Evolutionary conservation across 2,888 invertebrate species (phyloP).

Genomic region (Cataglyphis altisquamis): DNA sequence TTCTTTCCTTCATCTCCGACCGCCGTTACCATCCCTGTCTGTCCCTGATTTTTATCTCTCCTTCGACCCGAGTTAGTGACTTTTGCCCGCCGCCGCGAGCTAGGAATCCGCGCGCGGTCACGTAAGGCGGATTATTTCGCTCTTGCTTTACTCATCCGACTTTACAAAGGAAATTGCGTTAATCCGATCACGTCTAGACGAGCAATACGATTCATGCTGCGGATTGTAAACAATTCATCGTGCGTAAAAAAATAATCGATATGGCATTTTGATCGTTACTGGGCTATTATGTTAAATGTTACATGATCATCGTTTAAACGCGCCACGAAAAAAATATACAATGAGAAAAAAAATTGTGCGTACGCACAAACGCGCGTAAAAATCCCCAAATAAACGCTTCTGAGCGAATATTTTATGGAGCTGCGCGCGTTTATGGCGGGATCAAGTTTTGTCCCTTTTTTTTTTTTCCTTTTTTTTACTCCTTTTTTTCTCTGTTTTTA

Average conservation of each 20-base stretch:
- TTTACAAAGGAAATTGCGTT: slow-evolving; percentile 23
- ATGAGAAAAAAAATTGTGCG: neutral
- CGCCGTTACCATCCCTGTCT: neutral
- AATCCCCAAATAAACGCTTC: slow-evolving; percentile 38
- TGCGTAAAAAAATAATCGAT: neutral
- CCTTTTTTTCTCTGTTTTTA: slow-evolving; percentile 15
- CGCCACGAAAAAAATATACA: neutral
- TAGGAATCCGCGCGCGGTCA: slow-evolving; percentile 58
- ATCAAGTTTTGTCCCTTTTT: slow-evolving; percentile 28
- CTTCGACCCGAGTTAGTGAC: slow-evolving; percentile 40
- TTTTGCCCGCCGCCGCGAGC: slow-evolving; percentile 54
- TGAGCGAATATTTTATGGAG: slow-evolving; percentile 48
- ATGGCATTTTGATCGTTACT: neutral
- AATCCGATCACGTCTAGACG: slow-evolving; percentile 21
- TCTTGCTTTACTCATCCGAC: slow-evolving; percentile 2
- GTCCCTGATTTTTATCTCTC: slow-evolving; percentile 64
- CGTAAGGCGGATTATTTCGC: slow-evolving; percentile 60
- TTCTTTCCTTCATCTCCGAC: neutral
- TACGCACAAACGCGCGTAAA: slow-evolving; percentile 16
- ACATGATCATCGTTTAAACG: neutral
- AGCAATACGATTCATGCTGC: neutral
- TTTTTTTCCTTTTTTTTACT: neutral
- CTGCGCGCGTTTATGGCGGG: slow-evolving; percentile 34
- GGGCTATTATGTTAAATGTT: slow-evolving; percentile 30
- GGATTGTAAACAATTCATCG: slow-evolving; percentile 11